Conservation (phyloP, 2,113 vertebrate genomes). For the human (Homo sapiens) region GRCh38 chr20:10844501-10845000, state of each 20-base stretch:
- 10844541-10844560: too few species aligned
- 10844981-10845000: not conserved
- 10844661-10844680: not conserved
- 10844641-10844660: not conserved
- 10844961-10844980: not conserved
- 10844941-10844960: not conserved
- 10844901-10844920: not conserved
- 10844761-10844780: not conserved
- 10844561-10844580: too few species aligned
- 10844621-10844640: not conserved
- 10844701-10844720: not conserved
- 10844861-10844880: not conserved
- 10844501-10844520: too few species aligned
- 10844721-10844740: not conserved
- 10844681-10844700: not conserved
- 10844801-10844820: constrained; percentile 10
- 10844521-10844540: too few species aligned
- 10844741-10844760: not conserved
- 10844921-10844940: not conserved
- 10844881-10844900: constrained; percentile 19
- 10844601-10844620: not conserved
- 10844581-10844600: too few species aligned
- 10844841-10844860: not conserved
- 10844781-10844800: not conserved
- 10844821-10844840: not conserved